Conservation (phyloP, 2,113 vertebrate species). For the Alaudala cheleensis region DNA sequence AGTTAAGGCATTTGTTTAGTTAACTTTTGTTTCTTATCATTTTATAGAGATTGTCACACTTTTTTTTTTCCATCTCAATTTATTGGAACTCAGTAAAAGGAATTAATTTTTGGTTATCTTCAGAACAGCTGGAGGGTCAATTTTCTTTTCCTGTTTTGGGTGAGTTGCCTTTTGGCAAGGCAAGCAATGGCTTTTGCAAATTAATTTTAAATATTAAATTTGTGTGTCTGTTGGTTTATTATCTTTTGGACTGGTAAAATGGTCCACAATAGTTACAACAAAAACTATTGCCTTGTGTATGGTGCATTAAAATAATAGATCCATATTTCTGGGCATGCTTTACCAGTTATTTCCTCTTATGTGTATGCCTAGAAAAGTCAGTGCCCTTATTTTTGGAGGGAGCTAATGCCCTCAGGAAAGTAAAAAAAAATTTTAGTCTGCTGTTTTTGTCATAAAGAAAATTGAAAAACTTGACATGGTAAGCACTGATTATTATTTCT, state of each 20-base stretch:
- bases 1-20: not conserved
- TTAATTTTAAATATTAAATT: not conserved
- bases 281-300: not conserved
- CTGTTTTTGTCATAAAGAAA: not conserved
- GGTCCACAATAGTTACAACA: not conserved
- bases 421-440: not conserved
- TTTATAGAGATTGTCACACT: rapidly evolving
- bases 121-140: not conserved
- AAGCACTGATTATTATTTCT: not conserved
- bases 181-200: not conserved
- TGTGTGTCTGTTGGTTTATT: not conserved
- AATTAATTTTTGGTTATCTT: not conserved
- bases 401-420: not conserved
- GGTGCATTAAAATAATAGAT: not conserved
- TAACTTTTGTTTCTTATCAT: not conserved
- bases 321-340: not conserved
- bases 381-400: not conserved
- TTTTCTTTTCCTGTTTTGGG: not conserved
- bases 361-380: not conserved
- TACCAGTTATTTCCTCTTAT: not conserved
- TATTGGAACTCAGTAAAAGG: not conserved
- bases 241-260: not conserved
- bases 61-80: not conserved
- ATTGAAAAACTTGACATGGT: not conserved
- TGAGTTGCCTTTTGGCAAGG: not conserved